phyloP scores from a whole-genome alignment of 2,797 vertebrate genomes.

The Syncerus caffer region DNA sequence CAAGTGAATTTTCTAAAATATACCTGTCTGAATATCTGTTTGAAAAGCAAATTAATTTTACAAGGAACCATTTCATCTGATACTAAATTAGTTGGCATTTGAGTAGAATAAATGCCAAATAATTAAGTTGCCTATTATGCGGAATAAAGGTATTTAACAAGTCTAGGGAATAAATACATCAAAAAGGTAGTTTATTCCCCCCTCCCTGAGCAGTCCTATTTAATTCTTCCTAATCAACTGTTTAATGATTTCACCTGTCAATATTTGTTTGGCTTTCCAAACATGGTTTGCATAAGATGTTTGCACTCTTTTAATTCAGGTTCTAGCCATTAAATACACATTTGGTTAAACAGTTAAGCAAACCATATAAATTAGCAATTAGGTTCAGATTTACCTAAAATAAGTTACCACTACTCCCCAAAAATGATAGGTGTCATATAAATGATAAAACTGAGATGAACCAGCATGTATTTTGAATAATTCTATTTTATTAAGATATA shows the following conservation, averaged over 20 bases:
- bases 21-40: neutral
- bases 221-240: neutral
- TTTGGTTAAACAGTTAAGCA: neutral
- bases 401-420: neutral
- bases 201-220: neutral
- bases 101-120: neutral
- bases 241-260: neutral
- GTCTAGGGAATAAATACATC: neutral
- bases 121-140: neutral
- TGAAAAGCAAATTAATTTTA: neutral
- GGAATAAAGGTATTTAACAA: neutral
- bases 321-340: neutral
- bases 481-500: neutral
- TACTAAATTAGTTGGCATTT: neutral
- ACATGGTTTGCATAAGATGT: neutral
- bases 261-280: neutral
- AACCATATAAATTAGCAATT: neutral
- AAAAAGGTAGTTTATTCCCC: neutral
- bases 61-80: neutral
- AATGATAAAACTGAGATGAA: neutral
- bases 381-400: neutral
- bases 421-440: neutral
- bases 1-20: neutral
- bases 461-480: neutral
- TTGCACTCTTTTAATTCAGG: neutral